These are phyloP conservation scores for Lobophora halterata DNA, from an alignment of 2,888 invertebrate species.

Conservation along the genomic window DNA sequence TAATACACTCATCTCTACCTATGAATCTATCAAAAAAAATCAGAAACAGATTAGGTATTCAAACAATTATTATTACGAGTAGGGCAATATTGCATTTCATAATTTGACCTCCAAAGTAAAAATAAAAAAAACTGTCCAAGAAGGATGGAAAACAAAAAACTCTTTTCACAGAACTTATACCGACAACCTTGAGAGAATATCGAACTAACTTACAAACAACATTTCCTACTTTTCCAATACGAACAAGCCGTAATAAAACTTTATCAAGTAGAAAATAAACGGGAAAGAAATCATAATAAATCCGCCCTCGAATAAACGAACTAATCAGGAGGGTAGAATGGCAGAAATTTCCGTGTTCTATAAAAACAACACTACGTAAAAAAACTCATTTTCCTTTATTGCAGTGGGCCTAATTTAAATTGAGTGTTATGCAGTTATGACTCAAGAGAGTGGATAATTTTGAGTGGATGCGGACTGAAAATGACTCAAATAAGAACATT, in stretches of 20 bases:
- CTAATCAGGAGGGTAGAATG: slow-evolving; percentile 65
- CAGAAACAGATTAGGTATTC: too few species aligned
- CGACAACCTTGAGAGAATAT: slow-evolving; percentile 13
- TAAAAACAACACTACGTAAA: slow-evolving; percentile 78
- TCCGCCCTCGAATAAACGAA: slow-evolving; percentile 68
- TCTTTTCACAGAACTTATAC: too few species aligned
- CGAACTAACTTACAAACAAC: slow-evolving; percentile 1
- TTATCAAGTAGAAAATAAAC: slow-evolving; percentile 53
- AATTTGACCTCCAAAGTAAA: too few species aligned
- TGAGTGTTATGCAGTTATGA: slow-evolving; percentile 79
- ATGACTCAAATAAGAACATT: slow-evolving; percentile 45
- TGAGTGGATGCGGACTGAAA: slow-evolving; percentile 52
- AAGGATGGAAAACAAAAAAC: too few species aligned
- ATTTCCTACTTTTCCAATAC: slow-evolving; percentile 9
- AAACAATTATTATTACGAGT: too few species aligned
- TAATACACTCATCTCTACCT: too few species aligned
- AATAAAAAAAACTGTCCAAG: too few species aligned
- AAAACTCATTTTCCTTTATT: slow-evolving; percentile 79
- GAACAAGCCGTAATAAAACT: slow-evolving; percentile 37
- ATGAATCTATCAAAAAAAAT: too few species aligned
- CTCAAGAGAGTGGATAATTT: slow-evolving; percentile 77
- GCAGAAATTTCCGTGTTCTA: slow-evolving; percentile 58
- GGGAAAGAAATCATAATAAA: slow-evolving; percentile 72
- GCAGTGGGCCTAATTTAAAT: slow-evolving; percentile 76
- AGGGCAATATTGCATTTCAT: too few species aligned